These are phyloP conservation scores for Drosophila algonquin DNA, from an alignment of 2,888 invertebrate genomes.

Conservation along the genomic window DNA sequence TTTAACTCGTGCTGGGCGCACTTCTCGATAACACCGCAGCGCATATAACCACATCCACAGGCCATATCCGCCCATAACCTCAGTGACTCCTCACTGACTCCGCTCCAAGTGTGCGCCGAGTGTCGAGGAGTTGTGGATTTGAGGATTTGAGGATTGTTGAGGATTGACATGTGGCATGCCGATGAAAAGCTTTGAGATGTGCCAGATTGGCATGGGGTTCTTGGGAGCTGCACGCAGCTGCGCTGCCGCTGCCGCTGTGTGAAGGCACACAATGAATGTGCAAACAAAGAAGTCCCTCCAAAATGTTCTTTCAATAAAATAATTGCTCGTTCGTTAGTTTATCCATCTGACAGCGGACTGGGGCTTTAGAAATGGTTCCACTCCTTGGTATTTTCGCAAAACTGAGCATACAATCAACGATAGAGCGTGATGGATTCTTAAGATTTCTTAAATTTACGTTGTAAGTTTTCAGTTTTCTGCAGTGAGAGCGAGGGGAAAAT, in stretches of 20 bases:
- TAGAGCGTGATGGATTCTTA: background rate
- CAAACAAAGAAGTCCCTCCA: conserved; percentile 28
- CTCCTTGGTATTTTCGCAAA: background rate
- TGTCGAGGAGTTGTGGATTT: background rate
- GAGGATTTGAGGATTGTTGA: conserved; percentile 25
- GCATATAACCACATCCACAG: conserved; percentile 4
- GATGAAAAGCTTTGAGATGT: conserved; percentile 52
- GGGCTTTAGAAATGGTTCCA: conserved; percentile 7
- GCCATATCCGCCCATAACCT: conserved; percentile 42
- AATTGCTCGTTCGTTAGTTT: conserved; percentile 27
- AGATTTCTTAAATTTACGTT: background rate
- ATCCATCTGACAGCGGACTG: conserved; percentile 18
- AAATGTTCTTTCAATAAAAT: conserved; percentile 7
- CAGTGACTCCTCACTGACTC: conserved; percentile 31
- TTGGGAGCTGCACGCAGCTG: conserved; percentile 43
- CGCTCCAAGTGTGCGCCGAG: conserved; percentile 22
- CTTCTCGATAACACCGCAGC: conserved; percentile 47
- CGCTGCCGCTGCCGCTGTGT: conserved; percentile 5
- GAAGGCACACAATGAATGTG: conserved; percentile 29
- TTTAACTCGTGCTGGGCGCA: conserved; percentile 82
- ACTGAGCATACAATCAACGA: background rate
- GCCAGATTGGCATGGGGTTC: conserved; percentile 28
- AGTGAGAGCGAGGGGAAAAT: too few relatives aligned
- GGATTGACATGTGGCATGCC: conserved; percentile 67
- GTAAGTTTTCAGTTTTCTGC: too few relatives aligned